Evolutionary conservation across 2,113 vertebrate species (phyloP), one percentile per base, ranked within the genome.

Genomic region (Anser brachyrhynchus): DNA sequence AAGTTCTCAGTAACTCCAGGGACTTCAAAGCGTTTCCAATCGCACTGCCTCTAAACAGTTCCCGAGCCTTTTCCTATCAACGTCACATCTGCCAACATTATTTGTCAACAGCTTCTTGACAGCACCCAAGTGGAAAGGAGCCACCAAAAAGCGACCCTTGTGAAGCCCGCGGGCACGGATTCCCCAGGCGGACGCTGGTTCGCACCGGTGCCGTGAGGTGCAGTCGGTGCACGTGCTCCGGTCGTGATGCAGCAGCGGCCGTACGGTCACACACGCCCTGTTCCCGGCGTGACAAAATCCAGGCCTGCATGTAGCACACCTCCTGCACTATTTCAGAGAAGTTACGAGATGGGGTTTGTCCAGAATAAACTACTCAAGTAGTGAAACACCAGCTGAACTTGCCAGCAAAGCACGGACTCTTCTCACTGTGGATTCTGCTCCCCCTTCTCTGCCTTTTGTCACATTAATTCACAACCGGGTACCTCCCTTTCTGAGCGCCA

Each of bases 151-250:
- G 65, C 4, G 0, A 59, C 51, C 28, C 31, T 21, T 8, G 19
- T 41, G 0, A 25, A 17, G 23, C 3, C 25, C 25, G 13, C n/a
- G n/a, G 41, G 16, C 35, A 4, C 8, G 7, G 49, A 18, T 73
- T 85, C 69, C 17, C 31, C 44, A 16, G 39, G 39, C 23, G 64
- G 49, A 9, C 8, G 11, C 61, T 9, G 8, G 29, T 20, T 39
- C 19, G 2, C 18, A 2, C 4, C 0, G 0, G 18, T 0, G 0
- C 13, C 2, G 2, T 41, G 37, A 65, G 0, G 0, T 14, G 26
- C 21, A 33, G 51, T 13, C 7, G 13, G 54, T 8, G 37, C 67
- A 4, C 1, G 5, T 1, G 0, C 19, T 37, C 64, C 0, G 29
- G 12, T n/a, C 1, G 1, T 1, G 6, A 44, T 1, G 5, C 52